Conservation (phyloP, 2,113 vertebrate genomes). For the Hemibagrus wyckioides region DNA sequence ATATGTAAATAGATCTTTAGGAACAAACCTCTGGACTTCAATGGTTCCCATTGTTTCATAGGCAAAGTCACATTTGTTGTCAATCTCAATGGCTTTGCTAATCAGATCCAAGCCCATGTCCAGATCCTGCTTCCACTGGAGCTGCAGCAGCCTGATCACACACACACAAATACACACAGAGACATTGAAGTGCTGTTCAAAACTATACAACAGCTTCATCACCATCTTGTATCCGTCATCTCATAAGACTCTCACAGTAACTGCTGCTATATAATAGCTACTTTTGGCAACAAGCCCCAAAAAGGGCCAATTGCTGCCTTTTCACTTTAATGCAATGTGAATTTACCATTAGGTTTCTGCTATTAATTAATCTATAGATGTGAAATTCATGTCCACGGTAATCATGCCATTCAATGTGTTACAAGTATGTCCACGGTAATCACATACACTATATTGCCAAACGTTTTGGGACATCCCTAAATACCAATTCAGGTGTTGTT, state of each 20-base stretch:
- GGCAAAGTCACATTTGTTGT: conserved; percentile 99
- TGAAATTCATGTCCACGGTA: background rate
- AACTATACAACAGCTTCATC: background rate
- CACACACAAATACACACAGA: background rate
- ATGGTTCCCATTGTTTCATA: conserved; percentile 99
- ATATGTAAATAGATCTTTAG: background rate
- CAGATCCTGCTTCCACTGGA: conserved; percentile 98
- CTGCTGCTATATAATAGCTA: background rate
- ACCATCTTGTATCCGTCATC: background rate
- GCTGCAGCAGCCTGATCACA: conserved; percentile 88
- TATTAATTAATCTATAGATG: background rate
- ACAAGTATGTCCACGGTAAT: no score
- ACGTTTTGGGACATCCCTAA: no score
- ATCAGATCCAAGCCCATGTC: conserved; percentile 96
- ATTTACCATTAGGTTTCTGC: background rate
- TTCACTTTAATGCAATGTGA: background rate
- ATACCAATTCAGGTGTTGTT: no score
- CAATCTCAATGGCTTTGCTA: conserved; percentile 98
- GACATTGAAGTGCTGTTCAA: background rate
- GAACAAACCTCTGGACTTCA: conserved; percentile 93
- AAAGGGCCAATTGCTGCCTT: background rate
- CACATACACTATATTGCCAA: no score
- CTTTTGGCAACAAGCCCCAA: background rate
- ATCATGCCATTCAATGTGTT: no score
- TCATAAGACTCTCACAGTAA: background rate